phyloP scores from a whole-genome alignment of 2,888 invertebrate species.

The Tineola bisselliella region DNA sequence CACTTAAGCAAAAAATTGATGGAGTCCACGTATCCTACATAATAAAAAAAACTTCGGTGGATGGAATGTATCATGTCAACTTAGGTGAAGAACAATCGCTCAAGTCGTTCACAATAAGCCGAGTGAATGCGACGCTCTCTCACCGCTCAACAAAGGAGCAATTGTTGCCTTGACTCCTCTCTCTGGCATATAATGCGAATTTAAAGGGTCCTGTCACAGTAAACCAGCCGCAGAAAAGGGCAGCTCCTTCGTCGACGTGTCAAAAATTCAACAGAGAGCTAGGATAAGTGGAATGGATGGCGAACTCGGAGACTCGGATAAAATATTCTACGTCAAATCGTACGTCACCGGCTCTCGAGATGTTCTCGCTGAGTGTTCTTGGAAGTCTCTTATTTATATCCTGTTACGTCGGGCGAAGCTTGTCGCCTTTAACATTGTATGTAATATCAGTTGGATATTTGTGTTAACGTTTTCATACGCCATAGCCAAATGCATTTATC shows the following conservation, averaged over 20 bases:
- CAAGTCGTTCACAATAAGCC: slow-evolving; percentile 22
- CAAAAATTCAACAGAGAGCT: slow-evolving; percentile 63
- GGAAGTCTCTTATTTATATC: slow-evolving; percentile 64
- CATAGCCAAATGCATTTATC: background rate
- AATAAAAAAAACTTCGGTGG: background rate
- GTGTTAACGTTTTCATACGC: background rate
- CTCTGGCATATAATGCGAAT: slow-evolving; percentile 44
- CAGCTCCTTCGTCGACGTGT: slow-evolving; percentile 49
- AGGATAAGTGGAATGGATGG: slow-evolving; percentile 66
- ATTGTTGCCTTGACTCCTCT: slow-evolving; percentile 25
- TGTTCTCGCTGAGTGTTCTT: slow-evolving; percentile 54
- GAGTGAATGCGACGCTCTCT: slow-evolving; percentile 15
- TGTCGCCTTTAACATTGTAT: background rate
- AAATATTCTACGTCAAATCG: slow-evolving; percentile 66
- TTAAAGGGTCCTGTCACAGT: slow-evolving; percentile 52
- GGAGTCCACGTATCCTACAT: background rate
- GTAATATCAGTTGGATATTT: background rate
- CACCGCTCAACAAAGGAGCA: slow-evolving; percentile 26
- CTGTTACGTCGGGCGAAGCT: slow-evolving; percentile 40
- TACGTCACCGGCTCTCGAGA: slow-evolving; percentile 62
- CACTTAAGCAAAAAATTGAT: background rate
- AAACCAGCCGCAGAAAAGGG: slow-evolving; percentile 56
- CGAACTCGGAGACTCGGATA: slow-evolving; percentile 49
- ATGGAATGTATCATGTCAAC: slow-evolving; percentile 18
- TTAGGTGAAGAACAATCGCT: slow-evolving; percentile 24